Base-by-base conservation (phyloP, 2,888 invertebrate genomes). In the Spisula subtruncata region DNA sequence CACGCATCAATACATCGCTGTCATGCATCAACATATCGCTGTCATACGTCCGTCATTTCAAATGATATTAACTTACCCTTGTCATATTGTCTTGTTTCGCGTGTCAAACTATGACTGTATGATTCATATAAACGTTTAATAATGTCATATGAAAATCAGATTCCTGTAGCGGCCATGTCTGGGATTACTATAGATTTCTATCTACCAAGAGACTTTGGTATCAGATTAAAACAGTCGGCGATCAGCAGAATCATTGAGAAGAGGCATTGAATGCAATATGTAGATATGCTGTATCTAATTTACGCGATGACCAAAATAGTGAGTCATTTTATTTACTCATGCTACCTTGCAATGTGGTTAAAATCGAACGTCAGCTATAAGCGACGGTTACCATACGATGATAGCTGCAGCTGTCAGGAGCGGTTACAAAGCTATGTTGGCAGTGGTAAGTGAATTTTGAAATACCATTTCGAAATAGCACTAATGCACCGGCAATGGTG, bases 1-100 rank as follows among this genome's bases (percentile, higher is more conserved):
- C 87, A 54, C 54, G 83, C 79, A 75, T 87, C 87, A 87, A 87
- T 87, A 83, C 12, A 29, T 51, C 18, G 48, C 35, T 87, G 87
- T n/a, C n/a, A n/a, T n/a, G n/a, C n/a, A n/a, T n/a, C n/a, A n/a
- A n/a, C n/a, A n/a, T n/a, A n/a, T n/a, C n/a, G n/a, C n/a, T n/a
- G n/a, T 87, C 87, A 87, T 20, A 18, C 46, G 35, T 20, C 48
- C 29, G 20, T 86, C 86, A 81, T 32, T 66, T 16, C 5, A 41
- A n/a, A 25, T 48, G 71, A 71, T 66, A 81, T 71, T 82, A 25
- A 46, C 81, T 81, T 48, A 41, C 54, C 51, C 66, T 66, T 48
- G 56, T 56, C 46, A 35, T 81, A 86, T 81, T 86, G 71, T 82
- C 71, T 82, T 71, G 82, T 82, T 71, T 48, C 56, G 29, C 81